phyloP scores from a whole-genome alignment of 2,797 vertebrate genomes.

The Natrix natrix region DNA sequence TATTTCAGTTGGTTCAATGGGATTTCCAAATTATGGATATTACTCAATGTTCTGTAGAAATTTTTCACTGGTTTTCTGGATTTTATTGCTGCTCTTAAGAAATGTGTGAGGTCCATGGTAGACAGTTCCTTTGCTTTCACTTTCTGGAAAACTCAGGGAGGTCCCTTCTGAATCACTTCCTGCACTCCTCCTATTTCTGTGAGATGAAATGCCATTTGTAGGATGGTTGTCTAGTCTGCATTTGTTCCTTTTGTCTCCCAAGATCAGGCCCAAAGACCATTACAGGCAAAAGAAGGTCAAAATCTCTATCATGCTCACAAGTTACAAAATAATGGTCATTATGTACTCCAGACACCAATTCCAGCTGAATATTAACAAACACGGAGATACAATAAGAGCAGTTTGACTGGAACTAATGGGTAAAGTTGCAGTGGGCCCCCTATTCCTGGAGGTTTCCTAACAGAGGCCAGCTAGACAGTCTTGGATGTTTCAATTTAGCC shows the following conservation, averaged over 20 bases:
- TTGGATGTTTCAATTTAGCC: not conserved
- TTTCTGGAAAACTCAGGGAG: not conserved
- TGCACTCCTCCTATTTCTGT: not conserved
- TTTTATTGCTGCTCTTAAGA: not conserved
- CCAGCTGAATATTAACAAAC: not conserved
- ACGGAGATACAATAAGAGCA: not conserved
- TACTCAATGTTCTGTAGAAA: not conserved
- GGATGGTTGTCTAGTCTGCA: not conserved
- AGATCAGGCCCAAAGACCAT: not conserved
- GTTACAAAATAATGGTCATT: not conserved
- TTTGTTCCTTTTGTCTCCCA: not conserved
- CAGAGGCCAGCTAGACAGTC: not conserved
- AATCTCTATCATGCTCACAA: not conserved
- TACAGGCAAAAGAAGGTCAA: not conserved
- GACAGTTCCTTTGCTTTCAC: not conserved
- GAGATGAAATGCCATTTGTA: not conserved
- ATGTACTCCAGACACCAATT: not conserved
- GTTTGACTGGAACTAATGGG: not conserved
- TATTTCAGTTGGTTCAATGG: not conserved
- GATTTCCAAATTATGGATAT: not conserved
- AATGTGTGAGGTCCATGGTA: no score
- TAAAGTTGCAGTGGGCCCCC: not conserved
- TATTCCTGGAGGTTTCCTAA: not conserved
- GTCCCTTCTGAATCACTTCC: not conserved
- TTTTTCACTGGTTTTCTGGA: not conserved